phyloP scores from a whole-genome alignment of 2,888 invertebrate species.

The Cataglyphis livida region DNA sequence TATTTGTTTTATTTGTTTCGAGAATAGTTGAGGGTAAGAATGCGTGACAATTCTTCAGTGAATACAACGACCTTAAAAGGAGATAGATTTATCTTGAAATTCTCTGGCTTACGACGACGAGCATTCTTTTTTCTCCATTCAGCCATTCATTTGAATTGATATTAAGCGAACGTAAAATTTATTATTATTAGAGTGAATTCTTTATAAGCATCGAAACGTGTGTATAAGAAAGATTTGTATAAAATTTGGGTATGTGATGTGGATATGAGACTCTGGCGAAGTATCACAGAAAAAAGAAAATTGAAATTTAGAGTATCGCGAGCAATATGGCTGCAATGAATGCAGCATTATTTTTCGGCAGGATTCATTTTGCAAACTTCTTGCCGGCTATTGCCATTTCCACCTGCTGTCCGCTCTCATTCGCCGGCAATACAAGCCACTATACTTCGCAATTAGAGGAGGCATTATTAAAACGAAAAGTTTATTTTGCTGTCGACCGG shows the following conservation, averaged over 20 bases:
- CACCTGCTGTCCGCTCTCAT: not conserved
- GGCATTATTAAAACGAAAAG: slow-evolving; percentile 76
- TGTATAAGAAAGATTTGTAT: not conserved
- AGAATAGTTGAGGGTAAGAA: not conserved
- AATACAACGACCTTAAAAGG: slow-evolving; percentile 41
- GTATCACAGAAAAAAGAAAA: too few relatives aligned
- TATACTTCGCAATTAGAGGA: slow-evolving; percentile 69
- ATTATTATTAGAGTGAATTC: slow-evolving; percentile 36
- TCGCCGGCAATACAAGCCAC: not conserved
- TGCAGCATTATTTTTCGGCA: slow-evolving; percentile 56
- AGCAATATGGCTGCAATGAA: slow-evolving; percentile 44
- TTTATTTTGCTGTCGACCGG: slow-evolving; percentile 61
- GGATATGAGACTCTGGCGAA: too few relatives aligned
- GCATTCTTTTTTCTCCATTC: slow-evolving; percentile 33
- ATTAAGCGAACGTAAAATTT: slow-evolving; percentile 23
- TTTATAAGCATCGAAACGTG: not conserved
- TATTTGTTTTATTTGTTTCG: slow-evolving; percentile 35
- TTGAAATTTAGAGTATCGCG: not conserved
- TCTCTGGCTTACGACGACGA: slow-evolving; percentile 33
- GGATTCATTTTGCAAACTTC: slow-evolving; percentile 46
- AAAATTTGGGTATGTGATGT: not conserved
- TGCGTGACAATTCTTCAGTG: slow-evolving; percentile 58
- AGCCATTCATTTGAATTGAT: not conserved
- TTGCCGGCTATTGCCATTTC: slow-evolving; percentile 35
- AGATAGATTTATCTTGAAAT: slow-evolving; percentile 44